A percentile compares a stretch with the other conserved stretches of the same genome.
These are phyloP conservation scores for Anarrhichthys ocellatus DNA, from an alignment of 2,113 vertebrate genomes.

Conservation along the genomic window DNA sequence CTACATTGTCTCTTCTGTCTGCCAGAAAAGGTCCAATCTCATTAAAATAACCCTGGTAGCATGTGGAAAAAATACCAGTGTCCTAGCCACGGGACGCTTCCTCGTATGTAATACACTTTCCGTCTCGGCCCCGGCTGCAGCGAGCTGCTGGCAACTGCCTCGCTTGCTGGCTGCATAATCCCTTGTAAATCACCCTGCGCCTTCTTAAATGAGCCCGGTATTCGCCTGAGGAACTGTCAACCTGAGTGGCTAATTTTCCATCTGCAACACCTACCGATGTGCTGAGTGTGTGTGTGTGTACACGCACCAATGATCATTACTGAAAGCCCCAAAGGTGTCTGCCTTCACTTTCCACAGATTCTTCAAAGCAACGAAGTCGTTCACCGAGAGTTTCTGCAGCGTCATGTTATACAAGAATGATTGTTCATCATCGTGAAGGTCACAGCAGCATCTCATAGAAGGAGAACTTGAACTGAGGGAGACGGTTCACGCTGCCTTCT, in stretches of 20 bases:
- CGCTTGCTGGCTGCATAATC: constrained; percentile 21
- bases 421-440: constrained; percentile 16
- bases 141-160: constrained; percentile 45
- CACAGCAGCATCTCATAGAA: constrained; percentile 1
- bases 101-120: constrained; percentile 76
- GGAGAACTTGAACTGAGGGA: neutral
- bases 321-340: constrained; percentile 22
- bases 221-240: constrained; percentile 41
- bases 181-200: constrained; percentile 63
- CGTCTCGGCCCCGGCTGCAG: constrained; percentile 28
- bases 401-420: neutral
- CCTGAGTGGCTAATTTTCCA: constrained; percentile 38
- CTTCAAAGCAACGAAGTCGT: neutral
- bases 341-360: constrained; percentile 36
- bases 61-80: constrained; percentile 63
- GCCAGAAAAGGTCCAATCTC: constrained; percentile 61
- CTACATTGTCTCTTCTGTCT: constrained; percentile 47
- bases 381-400: neutral
- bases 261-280: constrained; percentile 41
- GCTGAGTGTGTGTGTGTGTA: neutral
- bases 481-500: neutral
- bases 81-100: constrained; percentile 52
- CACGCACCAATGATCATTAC: constrained; percentile 24
- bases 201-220: constrained; percentile 60
- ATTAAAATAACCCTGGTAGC: constrained; percentile 71